Base-by-base conservation (phyloP, 2,113 vertebrate species). In the Podiceps cristatus region DNA sequence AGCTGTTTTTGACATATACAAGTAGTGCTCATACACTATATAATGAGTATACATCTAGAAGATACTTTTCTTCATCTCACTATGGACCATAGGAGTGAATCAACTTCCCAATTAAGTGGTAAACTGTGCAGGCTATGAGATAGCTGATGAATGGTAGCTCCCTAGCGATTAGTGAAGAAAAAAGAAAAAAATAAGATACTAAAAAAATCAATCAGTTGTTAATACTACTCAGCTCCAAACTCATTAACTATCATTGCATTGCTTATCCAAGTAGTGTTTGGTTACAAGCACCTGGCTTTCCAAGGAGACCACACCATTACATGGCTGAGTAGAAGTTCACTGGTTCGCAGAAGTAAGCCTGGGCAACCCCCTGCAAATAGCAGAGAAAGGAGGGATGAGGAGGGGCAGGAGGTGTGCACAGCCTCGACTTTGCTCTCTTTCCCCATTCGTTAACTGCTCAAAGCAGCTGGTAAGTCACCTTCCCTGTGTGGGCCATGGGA, bases 31-130 rank as follows among this genome's bases (percentile, higher is more conserved):
- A 69, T 90, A 92, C 50, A 50, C 75, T 92, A 76, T 93, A 93
- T 95, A 95, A 96, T 93, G 94, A 97, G 77, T 77, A 74, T 79
- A 87, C 20, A 63, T 86, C 88, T 89, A 80, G 90, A 76, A 80
- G 22, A 24, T 25, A 55, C 37, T 93, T 50, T 85, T 62, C 78
- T 78, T 94, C 77, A 85, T 71, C 74, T 97, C 75, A 17, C 13
- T 88, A 63, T 84, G 83, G 84, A 90, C 88, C 85, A 74, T 56
- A 56, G 1, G 4, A 92, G 27, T 37, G 73, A 77, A 88, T 53
- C 74, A 63, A 29, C 83, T 63, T 93, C 56, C 90, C 95, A 96
- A 74, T 89, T 97, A 97, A 97, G 64, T 91, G 55, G 60, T 91
- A 97, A 97, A 83, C 88, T 86, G 84, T 85, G 62, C 31, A 80